Percentiles rank a stretch among this genome's conserved stretches.
These are phyloP conservation scores for Sebastes iracundus DNA, from an alignment of 2,797 vertebrate species.

Conservation along the genomic window DNA sequence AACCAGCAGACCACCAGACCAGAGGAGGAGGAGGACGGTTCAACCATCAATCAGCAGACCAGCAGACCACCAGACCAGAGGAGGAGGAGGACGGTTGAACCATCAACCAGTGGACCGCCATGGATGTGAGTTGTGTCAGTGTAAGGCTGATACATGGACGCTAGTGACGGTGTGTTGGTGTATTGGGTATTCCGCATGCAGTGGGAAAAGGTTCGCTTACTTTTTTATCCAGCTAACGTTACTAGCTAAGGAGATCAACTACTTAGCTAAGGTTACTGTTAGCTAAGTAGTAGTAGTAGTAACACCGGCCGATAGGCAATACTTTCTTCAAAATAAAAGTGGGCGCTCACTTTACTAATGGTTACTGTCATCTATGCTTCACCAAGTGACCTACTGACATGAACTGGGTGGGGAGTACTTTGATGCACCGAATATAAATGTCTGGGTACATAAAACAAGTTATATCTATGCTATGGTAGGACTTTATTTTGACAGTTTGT, in stretches of 20 bases:
- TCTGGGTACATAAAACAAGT: too few species aligned
- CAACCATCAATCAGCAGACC: not conserved
- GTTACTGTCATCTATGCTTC: not conserved
- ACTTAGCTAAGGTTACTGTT: not conserved
- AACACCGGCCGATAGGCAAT: not conserved
- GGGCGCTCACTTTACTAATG: too few species aligned
- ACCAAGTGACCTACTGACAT: not conserved
- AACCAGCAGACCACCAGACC: not conserved
- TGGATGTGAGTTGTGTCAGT: not conserved
- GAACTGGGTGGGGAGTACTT: not conserved
- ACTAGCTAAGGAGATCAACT: slow-evolving; percentile 3
- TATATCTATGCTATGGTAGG: not conserved
- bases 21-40: too few species aligned
- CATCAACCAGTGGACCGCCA: not conserved
- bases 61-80: too few species aligned
- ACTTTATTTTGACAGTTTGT: not conserved
- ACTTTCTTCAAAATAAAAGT: not conserved
- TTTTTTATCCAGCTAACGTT: not conserved
- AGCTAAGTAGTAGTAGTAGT: not conserved
- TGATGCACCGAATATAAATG: not conserved
- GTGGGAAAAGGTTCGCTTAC: not conserved
- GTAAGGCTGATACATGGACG: not conserved
- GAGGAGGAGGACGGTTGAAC: not conserved
- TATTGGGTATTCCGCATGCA: not conserved
- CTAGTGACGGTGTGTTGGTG: not conserved